A percentile compares a stretch with the other conserved stretches of the same genome.
Evolutionary conservation across 2,888 invertebrate species (phyloP).

Genomic region (Fragum fragum): DNA sequence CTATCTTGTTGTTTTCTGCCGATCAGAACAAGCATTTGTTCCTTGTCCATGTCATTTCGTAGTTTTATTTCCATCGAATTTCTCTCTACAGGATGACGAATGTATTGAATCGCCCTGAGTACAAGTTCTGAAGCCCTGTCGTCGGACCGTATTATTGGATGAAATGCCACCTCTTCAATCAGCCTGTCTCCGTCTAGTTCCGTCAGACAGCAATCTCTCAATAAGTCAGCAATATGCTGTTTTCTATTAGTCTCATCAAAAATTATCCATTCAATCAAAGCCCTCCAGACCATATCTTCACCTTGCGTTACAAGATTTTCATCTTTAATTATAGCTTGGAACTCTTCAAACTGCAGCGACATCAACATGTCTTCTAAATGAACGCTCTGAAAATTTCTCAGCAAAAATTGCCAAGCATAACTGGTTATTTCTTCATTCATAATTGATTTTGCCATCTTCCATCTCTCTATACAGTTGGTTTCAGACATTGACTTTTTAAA

Average conservation of each 20-base stretch:
- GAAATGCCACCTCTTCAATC: constrained; percentile 45
- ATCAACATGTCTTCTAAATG: constrained; percentile 5
- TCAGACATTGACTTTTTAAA: constrained; percentile 32
- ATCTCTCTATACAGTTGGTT: constrained; percentile 47
- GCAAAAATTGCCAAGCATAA: constrained; percentile 31
- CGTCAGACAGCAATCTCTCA: constrained; percentile 43
- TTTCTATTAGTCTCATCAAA: constrained; percentile 40
- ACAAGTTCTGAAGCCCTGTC: constrained; percentile 43
- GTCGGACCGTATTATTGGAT: constrained; percentile 35
- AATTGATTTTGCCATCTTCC: constrained; percentile 47
- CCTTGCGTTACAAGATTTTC: constrained; percentile 33
- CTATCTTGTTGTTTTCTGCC: neutral
- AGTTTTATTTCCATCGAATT: constrained; percentile 41
- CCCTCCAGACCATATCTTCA: constrained; percentile 45
- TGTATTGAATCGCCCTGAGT: constrained; percentile 36
- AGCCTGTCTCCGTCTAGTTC: constrained; percentile 37
- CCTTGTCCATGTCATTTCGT: constrained; percentile 39
- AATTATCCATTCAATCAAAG: constrained; percentile 44
- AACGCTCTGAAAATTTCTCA: constrained; percentile 36
- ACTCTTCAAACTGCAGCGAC: constrained; percentile 42
- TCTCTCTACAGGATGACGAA: constrained; percentile 38
- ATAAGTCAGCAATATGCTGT: constrained; percentile 10
- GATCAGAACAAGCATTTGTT: constrained; percentile 34
- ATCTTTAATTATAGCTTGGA: constrained; percentile 38
- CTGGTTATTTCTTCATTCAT: constrained; percentile 26